phyloP scores from a whole-genome alignment of 2,113 vertebrate species.

The Chiloscyllium plagiosum region DNA sequence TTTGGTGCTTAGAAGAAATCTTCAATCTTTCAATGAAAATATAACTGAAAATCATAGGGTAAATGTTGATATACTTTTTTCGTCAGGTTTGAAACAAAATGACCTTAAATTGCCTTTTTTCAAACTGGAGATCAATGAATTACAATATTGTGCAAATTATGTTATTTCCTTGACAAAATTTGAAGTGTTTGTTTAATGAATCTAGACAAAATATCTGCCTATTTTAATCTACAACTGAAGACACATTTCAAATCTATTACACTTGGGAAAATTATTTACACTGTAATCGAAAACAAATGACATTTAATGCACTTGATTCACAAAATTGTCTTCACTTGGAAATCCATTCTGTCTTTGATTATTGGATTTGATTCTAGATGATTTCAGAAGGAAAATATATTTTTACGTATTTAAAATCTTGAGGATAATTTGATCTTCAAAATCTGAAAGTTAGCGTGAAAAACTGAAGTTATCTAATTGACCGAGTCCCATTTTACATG shows the following conservation, averaged over 20 bases:
- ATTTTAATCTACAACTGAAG: not conserved
- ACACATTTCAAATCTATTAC: not conserved
- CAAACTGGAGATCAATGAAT: not conserved
- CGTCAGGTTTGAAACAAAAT: not conserved
- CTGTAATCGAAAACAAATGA: not conserved
- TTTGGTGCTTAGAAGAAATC: not conserved
- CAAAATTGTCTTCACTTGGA: not conserved
- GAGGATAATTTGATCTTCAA: not conserved
- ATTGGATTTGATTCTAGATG: not conserved
- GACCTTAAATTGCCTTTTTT: not conserved
- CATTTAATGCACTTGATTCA: not conserved
- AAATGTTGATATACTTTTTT: not conserved
- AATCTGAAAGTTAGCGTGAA: not conserved
- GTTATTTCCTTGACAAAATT: slow-evolving; percentile 9
- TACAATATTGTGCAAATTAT: not conserved
- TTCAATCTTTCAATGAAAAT: not conserved
- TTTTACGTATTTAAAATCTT: not conserved
- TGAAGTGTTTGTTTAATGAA: not conserved
- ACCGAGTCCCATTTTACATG: not conserved
- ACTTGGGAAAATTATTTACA: not conserved
- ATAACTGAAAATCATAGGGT: not conserved
- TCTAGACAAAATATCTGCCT: not conserved
- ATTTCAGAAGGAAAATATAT: not conserved
- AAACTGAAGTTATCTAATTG: not conserved
- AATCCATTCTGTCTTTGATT: not conserved